Evolutionary conservation across 2,888 invertebrate species (phyloP), one percentile per base, ranked within the genome.

Genomic region (Spisula subtruncata): DNA sequence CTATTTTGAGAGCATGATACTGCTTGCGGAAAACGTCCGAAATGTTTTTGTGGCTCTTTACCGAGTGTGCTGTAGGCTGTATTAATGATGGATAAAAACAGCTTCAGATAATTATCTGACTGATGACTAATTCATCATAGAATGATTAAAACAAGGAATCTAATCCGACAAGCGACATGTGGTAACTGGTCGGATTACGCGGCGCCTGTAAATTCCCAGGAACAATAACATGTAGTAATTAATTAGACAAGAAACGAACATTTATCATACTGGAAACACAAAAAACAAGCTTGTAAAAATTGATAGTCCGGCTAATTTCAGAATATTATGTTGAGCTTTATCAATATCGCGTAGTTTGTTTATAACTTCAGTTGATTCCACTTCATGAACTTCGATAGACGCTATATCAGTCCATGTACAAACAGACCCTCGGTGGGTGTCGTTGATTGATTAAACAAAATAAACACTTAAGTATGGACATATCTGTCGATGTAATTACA

Each of bases 301-400:
- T 66, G 60, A 66, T 66, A 66, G 60, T n/a, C 60, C 60, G 25
- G 60, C 60, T 25, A 66, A 66, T 25, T 66, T 66, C 60, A 25
- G 60, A n/a, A n/a, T n/a, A n/a, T n/a, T n/a, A 66, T 25, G 60
- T n/a, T 41, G 8, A 41, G 8, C 41, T 41, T 41, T 12, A 66
- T 25, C 60, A 66, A 66, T 66, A 66, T 25, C 10, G n/a, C n/a
- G 60, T 66, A 66, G 10, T 25, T n/a, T 66, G 60, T 66, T 66
- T 66, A 66, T 25, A 25, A 66, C 60, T 66, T 20, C 8, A 66
- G 41, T 41, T 41, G 41, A 41, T 41, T 41, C 41, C 12, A 66
- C 1, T 66, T 66, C 4, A 66, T 66, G n/a, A 25, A 10, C 25
- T n/a, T 66, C 10, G 60, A 25, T 66, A 66, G 25, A 25, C 8